Conservation (phyloP, 2,797 vertebrate genomes). For the Thaleichthys pacificus region DNA sequence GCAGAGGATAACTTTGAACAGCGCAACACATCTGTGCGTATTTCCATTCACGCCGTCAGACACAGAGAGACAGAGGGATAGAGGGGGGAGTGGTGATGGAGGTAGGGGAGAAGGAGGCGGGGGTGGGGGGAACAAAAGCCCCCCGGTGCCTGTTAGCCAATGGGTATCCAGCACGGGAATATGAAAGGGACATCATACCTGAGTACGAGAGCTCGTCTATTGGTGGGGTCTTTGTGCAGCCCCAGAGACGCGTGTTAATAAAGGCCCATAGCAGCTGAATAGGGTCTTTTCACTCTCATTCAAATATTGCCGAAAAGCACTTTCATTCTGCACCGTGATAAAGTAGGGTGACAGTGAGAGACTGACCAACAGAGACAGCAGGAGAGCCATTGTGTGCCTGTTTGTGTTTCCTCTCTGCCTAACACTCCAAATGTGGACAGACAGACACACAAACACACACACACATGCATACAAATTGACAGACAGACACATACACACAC, state of each 20-base stretch:
- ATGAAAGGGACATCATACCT: slow-evolving; percentile 71
- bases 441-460: slow-evolving; percentile 12
- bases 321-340: slow-evolving; percentile 73
- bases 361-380: slow-evolving; percentile 18
- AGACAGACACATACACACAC: slow-evolving; percentile 8
- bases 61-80: slow-evolving; percentile 35
- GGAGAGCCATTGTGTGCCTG: slow-evolving; percentile 35
- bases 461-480: not conserved
- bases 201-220: slow-evolving; percentile 72
- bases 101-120: slow-evolving; percentile 29
- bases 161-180: slow-evolving; percentile 48
- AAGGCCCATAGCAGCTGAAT: slow-evolving; percentile 69
- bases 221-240: slow-evolving; percentile 60
- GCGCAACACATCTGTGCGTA: slow-evolving; percentile 73
- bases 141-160: slow-evolving; percentile 58
- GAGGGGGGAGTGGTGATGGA: slow-evolving; percentile 38
- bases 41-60: slow-evolving; percentile 70
- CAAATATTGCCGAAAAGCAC: slow-evolving; percentile 78
- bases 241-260: slow-evolving; percentile 74
- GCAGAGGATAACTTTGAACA: slow-evolving; percentile 59
- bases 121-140: slow-evolving; percentile 56
- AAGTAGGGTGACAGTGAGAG: slow-evolving; percentile 46
- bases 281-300: slow-evolving; percentile 71
- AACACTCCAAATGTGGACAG: slow-evolving; percentile 4
- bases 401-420: slow-evolving; percentile 18